Evolutionary conservation across 2,888 invertebrate species (phyloP), one percentile per base, ranked within the genome.

Genomic region (Latrodectus hesperus): DNA sequence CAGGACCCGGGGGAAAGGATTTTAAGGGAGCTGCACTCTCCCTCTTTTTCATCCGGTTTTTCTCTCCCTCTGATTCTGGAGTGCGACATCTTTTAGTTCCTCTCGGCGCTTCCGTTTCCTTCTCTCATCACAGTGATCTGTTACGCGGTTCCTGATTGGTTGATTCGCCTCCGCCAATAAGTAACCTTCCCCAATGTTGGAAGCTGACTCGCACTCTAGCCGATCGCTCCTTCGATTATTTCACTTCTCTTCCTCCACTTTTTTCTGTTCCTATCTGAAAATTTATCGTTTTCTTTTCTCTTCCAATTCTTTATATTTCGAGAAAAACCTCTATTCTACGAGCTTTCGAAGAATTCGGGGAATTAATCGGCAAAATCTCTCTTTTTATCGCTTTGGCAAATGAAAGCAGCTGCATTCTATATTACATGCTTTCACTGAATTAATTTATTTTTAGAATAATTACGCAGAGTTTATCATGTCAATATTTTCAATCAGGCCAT

Each of bases 41-140:
- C 60, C n/a, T 60, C 60, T 38, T 38, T 38, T 38, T 38, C 38
- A 38, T 78, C 78, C 78, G 77, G 78, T 78, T 78, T 78, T 78
- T 75, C 52, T 64, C 74, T 77, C 64, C 76, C 65, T 64, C 38
- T 80, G 12, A 67, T 77, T 65, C 77, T 65, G 73, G 75, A 86
- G 85, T 76, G 80, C 70, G 70, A 85, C 82, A 75, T 82, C 70
- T 76, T 70, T 76, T 22, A 52, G 80, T 86, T 80, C 80, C 85
- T 86, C 80, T 80, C 80, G 85, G 85, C 85, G 71, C 79, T 86
- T 86, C 85, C 80, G 85, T 52, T 86, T 86, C 80, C 80, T 86
- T 80, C 75, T 86, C 85, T 86, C 85, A 80, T 86, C 85, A 80
- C 71, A 26, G 73, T 60, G 76, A 86, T 86, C 75, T 86, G 85